These are phyloP conservation scores for Stegana nigrithorax DNA, from an alignment of 2,888 invertebrate species.

Conservation along the genomic window DNA sequence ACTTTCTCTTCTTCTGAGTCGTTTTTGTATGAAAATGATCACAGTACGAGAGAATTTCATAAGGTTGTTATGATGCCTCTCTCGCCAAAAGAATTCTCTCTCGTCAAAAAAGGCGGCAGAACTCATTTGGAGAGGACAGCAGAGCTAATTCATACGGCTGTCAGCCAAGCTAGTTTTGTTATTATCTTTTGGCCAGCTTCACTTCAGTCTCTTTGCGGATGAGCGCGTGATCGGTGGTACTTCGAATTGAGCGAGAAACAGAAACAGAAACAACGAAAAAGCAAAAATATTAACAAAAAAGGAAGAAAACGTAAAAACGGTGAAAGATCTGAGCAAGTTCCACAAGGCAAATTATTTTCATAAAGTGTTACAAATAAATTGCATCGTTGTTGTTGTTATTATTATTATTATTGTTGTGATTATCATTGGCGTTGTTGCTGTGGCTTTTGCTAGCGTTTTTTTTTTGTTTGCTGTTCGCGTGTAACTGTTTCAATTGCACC, in stretches of 20 bases:
- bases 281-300: neutral
- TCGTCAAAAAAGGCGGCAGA: no score
- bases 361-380: conserved; percentile 28
- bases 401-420: conserved; percentile 16
- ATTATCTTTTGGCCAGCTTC: neutral
- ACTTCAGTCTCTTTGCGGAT: conserved; percentile 47
- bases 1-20: no score
- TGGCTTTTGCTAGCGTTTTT: no score
- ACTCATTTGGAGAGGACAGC: no score
- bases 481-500: conserved; percentile 39
- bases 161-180: no score
- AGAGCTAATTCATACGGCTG: no score
- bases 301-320: conserved; percentile 48
- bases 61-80: no score
- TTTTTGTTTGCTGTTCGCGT: conserved; percentile 48
- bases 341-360: conserved; percentile 24
- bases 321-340: conserved; percentile 49
- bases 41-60: no score
- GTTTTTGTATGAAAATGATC: no score
- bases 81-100: no score
- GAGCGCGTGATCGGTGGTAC: conserved; percentile 51
- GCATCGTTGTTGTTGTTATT: conserved; percentile 38
- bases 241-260: neutral
- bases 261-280: neutral
- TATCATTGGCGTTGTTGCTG: conserved; percentile 22